Percentiles rank a stretch among this genome's conserved stretches.
Conservation (phyloP, 2,113 vertebrate genomes). For the Apteryx mantelli region DNA sequence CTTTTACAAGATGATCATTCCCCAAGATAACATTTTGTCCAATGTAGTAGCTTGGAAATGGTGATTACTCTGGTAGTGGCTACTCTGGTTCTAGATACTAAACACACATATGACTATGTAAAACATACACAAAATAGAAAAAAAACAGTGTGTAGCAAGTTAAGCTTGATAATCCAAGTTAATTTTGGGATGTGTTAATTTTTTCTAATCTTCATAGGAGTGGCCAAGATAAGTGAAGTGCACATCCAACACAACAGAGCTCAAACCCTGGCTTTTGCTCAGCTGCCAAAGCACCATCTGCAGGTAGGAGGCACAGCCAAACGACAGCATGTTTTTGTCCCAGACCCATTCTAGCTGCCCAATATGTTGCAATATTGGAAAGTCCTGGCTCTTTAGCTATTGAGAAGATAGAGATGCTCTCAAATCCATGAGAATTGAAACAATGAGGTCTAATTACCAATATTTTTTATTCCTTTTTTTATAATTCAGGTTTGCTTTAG, state of each 20-base stretch:
- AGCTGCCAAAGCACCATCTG: neutral
- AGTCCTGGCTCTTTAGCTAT: neutral
- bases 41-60: neutral
- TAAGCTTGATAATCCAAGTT: neutral
- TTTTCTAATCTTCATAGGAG: neutral
- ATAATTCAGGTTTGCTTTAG: neutral
- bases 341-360: neutral
- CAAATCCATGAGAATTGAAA: neutral
- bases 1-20: neutral
- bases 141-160: neutral
- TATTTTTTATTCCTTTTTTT: neutral
- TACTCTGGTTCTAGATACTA: neutral
- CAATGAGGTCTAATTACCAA: neutral
- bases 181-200: rapidly evolving
- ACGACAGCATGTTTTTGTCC: neutral
- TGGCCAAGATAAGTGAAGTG: neutral
- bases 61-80: neutral
- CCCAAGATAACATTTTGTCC: neutral
- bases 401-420: neutral
- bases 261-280: neutral
- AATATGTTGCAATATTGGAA: neutral
- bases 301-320: neutral
- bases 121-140: neutral
- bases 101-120: rapidly evolving
- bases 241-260: neutral